A percentile compares a stretch with the other conserved stretches of the same genome.
Conservation (phyloP, 2,797 vertebrate species). For the Sylvia borin region DNA sequence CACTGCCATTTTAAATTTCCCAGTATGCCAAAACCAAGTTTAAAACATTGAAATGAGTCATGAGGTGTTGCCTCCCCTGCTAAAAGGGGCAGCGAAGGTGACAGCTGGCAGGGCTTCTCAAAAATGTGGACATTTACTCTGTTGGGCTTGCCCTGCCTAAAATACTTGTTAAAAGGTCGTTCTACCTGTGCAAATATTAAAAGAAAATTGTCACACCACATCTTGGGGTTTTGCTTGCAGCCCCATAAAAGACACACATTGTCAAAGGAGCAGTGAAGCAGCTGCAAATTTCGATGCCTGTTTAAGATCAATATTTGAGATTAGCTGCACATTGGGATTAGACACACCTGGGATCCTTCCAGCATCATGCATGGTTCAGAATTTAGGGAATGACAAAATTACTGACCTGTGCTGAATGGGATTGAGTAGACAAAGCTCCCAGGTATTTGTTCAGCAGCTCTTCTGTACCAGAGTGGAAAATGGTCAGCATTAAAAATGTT, state of each 20-base stretch:
- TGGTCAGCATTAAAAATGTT: slow-evolving; percentile 97
- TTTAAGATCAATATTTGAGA: background rate
- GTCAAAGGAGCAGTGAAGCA: background rate
- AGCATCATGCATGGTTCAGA: background rate
- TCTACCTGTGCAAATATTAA: background rate
- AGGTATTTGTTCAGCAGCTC: slow-evolving; percentile 95
- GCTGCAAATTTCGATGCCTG: background rate
- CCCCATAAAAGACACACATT: background rate
- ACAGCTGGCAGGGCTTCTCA: background rate
- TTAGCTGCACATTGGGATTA: background rate
- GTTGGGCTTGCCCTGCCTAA: background rate
- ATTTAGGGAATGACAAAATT: background rate
- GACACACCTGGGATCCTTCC: background rate
- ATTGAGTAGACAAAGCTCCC: slow-evolving; percentile 97
- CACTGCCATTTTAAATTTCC: background rate
- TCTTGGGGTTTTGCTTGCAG: background rate
- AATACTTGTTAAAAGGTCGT: background rate
- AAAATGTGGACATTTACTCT: background rate
- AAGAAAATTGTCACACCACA: background rate
- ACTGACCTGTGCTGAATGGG: slow-evolving; percentile 90
- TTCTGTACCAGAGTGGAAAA: slow-evolving; percentile 97
- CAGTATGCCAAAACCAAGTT: background rate
- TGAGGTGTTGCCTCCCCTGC: background rate
- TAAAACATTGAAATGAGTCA: background rate
- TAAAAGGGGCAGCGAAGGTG: background rate